phyloP scores from a whole-genome alignment of 2,888 invertebrate species.

The Merodon equestris region DNA sequence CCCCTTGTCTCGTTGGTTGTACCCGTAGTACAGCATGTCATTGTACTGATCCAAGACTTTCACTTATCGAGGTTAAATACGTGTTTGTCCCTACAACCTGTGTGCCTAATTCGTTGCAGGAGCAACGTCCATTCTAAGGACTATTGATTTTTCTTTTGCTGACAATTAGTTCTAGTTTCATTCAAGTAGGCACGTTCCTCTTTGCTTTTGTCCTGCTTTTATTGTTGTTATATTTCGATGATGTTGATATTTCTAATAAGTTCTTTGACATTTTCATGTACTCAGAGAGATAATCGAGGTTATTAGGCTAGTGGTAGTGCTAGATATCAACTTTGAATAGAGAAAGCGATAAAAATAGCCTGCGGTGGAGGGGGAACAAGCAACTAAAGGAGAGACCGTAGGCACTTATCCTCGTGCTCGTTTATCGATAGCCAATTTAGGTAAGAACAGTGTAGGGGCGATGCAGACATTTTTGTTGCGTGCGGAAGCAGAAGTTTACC shows the following conservation, averaged over 20 bases:
- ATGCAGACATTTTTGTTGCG: too few species aligned
- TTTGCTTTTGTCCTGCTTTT: constrained; percentile 15
- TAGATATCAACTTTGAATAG: too few species aligned
- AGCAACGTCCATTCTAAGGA: constrained; percentile 2
- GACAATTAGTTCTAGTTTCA: constrained; percentile 55
- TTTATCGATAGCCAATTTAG: too few species aligned
- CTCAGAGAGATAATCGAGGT: constrained; percentile 38
- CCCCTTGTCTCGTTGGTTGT: neutral
- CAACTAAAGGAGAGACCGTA: too few species aligned
- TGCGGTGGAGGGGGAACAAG: too few species aligned
- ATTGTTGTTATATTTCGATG: constrained; percentile 22
- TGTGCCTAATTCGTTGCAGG: constrained; percentile 1
- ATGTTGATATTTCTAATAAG: constrained; percentile 59
- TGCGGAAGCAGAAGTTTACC: too few species aligned
- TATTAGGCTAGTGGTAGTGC: constrained; percentile 16
- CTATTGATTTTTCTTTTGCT: constrained; percentile 47
- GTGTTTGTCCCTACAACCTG: constrained; percentile 40
- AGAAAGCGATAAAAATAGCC: too few species aligned
- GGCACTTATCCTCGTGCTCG: too few species aligned
- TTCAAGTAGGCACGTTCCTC: constrained; percentile 41
- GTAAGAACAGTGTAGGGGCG: too few species aligned
- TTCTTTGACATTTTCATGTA: constrained; percentile 46
- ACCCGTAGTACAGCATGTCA: constrained; percentile 5
- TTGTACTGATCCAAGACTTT: constrained; percentile 37
- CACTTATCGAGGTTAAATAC: constrained; percentile 50